phyloP scores from a whole-genome alignment of 2,797 vertebrate genomes.

The Eulemur rubriventer region DNA sequence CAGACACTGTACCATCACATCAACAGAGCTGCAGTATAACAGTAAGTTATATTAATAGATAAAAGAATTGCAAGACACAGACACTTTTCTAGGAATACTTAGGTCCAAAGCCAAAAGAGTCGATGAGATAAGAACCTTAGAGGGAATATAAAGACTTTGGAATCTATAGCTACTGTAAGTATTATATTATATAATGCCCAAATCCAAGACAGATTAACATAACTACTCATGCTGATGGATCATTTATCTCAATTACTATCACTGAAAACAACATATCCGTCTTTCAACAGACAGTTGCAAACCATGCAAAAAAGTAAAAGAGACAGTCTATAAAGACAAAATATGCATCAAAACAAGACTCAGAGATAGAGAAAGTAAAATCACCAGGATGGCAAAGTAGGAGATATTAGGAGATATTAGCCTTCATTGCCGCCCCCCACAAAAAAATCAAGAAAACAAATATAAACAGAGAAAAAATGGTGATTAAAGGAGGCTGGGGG shows the following conservation, averaged over 20 bases:
- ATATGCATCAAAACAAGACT: neutral
- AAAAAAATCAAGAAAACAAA: neutral
- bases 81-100: neutral
- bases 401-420: neutral
- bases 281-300: neutral
- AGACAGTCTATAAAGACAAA: neutral
- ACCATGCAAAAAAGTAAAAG: neutral
- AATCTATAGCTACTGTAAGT: neutral
- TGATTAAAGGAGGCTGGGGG: neutral
- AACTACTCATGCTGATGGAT: neutral
- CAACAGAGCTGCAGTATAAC: neutral
- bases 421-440: neutral
- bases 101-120: neutral
- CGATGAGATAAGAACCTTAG: neutral
- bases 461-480: neutral
- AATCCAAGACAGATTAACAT: neutral
- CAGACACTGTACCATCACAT: neutral
- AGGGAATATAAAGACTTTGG: neutral
- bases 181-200: neutral
- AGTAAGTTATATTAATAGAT: neutral
- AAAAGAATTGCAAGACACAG: neutral
- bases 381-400: neutral
- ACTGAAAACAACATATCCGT: neutral
- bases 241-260: neutral
- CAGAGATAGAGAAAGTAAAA: neutral